Evolutionary conservation across 2,113 vertebrate genomes (phyloP).

Genomic region (Mobula hypostoma): DNA sequence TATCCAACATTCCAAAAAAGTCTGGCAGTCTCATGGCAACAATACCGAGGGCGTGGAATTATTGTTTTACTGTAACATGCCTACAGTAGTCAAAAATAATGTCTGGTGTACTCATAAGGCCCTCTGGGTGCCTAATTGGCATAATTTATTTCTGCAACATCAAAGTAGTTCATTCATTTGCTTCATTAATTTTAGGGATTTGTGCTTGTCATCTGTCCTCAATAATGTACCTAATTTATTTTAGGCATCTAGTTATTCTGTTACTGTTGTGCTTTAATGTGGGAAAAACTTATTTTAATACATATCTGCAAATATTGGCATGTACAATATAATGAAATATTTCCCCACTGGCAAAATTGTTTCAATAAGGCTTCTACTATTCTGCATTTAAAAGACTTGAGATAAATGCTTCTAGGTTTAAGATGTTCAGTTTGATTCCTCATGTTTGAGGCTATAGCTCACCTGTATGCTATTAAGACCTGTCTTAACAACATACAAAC

Average conservation of each 20-base stretch:
- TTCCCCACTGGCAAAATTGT: not conserved
- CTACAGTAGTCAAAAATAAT: too few species aligned
- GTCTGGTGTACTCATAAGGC: too few species aligned
- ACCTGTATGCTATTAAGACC: not conserved
- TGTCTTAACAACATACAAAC: too few species aligned
- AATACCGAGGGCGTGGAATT: too few species aligned
- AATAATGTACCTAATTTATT: not conserved
- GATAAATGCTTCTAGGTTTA: not conserved
- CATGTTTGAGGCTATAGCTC: not conserved
- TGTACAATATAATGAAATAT: not conserved
- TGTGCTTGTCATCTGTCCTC: not conserved
- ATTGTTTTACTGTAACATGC: too few species aligned
- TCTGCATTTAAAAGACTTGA: not conserved
- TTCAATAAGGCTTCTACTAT: not conserved
- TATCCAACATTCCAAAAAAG: too few species aligned
- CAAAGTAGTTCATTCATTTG: not conserved
- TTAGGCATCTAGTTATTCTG: not conserved
- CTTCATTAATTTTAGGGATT: not conserved
- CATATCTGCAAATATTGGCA: not conserved
- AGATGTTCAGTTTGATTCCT: not conserved
- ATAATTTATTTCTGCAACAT: too few species aligned
- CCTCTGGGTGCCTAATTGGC: too few species aligned
- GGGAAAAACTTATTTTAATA: not conserved
- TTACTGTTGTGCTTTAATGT: not conserved
- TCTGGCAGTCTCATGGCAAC: too few species aligned